Evolutionary conservation across 2,797 vertebrate species (phyloP).

Genomic region (Bradypodion ventrale): DNA sequence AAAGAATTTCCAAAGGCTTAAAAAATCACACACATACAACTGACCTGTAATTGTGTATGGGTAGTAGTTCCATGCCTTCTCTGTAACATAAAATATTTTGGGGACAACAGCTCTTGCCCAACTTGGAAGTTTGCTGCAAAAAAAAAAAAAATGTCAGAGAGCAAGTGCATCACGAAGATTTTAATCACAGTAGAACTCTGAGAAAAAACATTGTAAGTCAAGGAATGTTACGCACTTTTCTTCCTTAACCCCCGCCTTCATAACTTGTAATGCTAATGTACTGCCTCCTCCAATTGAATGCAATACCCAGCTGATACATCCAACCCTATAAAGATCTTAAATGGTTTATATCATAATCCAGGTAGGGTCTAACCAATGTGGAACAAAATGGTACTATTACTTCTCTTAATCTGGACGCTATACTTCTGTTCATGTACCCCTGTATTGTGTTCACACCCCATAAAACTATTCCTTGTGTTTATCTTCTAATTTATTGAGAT

Average conservation of each 20-base stretch:
- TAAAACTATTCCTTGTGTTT: no score
- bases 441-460: no score
- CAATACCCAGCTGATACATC: not conserved
- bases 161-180: not conserved
- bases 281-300: not conserved
- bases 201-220: not conserved
- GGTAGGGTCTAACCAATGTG: no score
- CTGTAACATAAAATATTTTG: slow-evolving; percentile 97
- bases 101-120: slow-evolving; percentile 97
- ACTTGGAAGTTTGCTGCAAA: slow-evolving; percentile 92
- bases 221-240: fast-evolving
- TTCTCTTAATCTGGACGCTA: no score
- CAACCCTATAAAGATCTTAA: not conserved
- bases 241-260: slow-evolving; percentile 1
- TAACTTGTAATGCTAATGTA: not conserved
- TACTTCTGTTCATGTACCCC: no score
- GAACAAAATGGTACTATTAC: no score
- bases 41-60: slow-evolving; percentile 96
- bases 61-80: slow-evolving; percentile 99
- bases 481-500: no score
- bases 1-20: not conserved
- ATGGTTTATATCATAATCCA: no score
- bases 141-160: slow-evolving; percentile 42
- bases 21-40: not conserved
- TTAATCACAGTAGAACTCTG: not conserved